Base-by-base conservation (phyloP, 2,113 vertebrate genomes). In the Isichthys henryi region DNA sequence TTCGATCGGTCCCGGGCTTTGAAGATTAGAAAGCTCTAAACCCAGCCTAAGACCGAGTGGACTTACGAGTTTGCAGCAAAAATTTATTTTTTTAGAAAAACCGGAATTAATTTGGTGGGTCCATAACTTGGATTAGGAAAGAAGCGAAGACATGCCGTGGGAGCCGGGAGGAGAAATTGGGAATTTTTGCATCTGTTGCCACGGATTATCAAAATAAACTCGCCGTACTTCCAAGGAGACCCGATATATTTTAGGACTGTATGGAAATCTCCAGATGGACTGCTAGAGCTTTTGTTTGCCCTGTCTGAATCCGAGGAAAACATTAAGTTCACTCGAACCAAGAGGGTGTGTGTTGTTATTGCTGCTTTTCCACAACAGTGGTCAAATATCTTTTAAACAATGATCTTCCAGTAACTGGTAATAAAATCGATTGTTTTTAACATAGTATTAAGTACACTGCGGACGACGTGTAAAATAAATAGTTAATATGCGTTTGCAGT, bases 1-100 rank as follows among this genome's bases (percentile, higher is more conserved):
- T 95, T 94, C 94, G 94, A 95, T 96, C 95, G 93, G 92, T 90
- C 94, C 92, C 92, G 89, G 92, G 94, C 94, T 96, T 95, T 96
- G 95, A 95, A 95, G 95, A 96, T 95, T 95, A 95, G 94, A 95
- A 94, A 95, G 92, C 95, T 94, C 93, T 93, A 92, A 93, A 86
- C 92, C 91, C 91, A 93, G 92, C 93, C 93, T 91, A 90, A 90
- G 93, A 92, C 95, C 94, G 91, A 90, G 27, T 43, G 23, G 74
- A 53, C 50, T 56, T 31, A 53, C 84, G 90, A 90, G 91, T 52
- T 90, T 58, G 85, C 88, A 85, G 88, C n/a, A 74, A 39, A 88
- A 88, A 39, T 19, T 39, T 46, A 39, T 10, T 58, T n/a, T n/a
- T 39, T 87, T 66, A 23, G 17, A 39, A 19, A 43, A 3, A 27